These are phyloP conservation scores for Melinopterus prodromus DNA, from an alignment of 2,888 invertebrate genomes.

Conservation along the genomic window DNA sequence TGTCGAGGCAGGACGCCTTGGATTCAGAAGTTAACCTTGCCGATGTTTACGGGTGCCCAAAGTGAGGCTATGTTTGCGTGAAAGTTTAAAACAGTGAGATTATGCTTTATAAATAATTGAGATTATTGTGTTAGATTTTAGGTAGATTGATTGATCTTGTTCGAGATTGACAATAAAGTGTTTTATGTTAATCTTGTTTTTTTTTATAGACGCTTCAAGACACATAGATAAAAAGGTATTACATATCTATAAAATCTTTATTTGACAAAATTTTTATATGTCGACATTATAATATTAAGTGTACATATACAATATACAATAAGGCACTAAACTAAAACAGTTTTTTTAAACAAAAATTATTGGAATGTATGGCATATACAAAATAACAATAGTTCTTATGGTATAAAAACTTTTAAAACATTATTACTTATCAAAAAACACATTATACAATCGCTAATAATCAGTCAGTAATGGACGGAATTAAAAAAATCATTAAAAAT, in stretches of 20 bases:
- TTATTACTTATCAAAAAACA: neutral
- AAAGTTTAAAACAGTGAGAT: constrained; percentile 12
- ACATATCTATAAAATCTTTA: neutral
- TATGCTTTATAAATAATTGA: constrained; percentile 5
- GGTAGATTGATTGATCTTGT: neutral
- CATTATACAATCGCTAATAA: neutral
- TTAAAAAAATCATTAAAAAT: neutral
- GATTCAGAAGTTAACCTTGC: constrained; percentile 54
- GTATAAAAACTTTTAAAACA: neutral
- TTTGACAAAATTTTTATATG: neutral
- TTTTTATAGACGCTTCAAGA: too few species aligned
- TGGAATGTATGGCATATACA: neutral
- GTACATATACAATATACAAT: neutral
- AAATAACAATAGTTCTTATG: neutral
- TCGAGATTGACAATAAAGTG: neutral
- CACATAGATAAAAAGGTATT: neutral
- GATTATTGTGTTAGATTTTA: constrained; percentile 5
- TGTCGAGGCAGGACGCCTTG: constrained; percentile 55
- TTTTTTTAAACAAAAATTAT: neutral
- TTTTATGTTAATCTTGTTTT: neutral
- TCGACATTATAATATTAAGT: neutral
- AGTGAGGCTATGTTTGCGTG: neutral
- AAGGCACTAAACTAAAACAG: neutral
- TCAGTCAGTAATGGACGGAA: neutral
- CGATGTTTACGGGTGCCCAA: constrained; percentile 47